Conservation (phyloP, 2,888 invertebrate genomes). For the Labia minor region DNA sequence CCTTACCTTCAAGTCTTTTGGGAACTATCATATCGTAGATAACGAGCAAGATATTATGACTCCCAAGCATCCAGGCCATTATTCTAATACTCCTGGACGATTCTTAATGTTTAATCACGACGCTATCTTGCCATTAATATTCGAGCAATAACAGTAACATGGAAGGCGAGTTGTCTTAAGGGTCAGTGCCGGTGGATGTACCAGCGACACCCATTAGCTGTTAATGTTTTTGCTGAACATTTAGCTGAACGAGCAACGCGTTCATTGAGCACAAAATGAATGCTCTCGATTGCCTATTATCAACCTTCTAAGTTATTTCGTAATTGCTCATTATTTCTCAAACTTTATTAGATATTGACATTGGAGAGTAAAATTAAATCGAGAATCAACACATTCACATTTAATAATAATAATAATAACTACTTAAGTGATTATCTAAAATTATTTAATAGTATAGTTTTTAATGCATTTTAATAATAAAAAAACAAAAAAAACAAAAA, state of each 20-base stretch:
- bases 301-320: neutral
- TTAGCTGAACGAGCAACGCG: neutral
- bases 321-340: neutral
- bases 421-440: no score
- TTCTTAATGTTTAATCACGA: conserved; percentile 2
- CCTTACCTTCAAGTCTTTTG: neutral
- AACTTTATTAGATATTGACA: neutral
- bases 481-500: no score
- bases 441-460: no score
- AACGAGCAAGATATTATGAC: conserved; percentile 1
- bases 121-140: neutral
- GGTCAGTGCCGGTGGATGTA: neutral
- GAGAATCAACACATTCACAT: no score
- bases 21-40: neutral
- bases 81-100: conserved; percentile 1
- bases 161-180: neutral
- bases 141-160: neutral
- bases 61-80: neutral
- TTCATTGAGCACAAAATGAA: no score
- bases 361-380: neutral
- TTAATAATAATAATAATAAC: no score
- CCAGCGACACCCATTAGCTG: neutral
- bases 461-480: no score
- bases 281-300: neutral
- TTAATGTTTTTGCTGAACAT: neutral